These are phyloP conservation scores for Cylas formicarius DNA, from an alignment of 1,140 invertebrate genomes.

Conservation along the genomic window DNA sequence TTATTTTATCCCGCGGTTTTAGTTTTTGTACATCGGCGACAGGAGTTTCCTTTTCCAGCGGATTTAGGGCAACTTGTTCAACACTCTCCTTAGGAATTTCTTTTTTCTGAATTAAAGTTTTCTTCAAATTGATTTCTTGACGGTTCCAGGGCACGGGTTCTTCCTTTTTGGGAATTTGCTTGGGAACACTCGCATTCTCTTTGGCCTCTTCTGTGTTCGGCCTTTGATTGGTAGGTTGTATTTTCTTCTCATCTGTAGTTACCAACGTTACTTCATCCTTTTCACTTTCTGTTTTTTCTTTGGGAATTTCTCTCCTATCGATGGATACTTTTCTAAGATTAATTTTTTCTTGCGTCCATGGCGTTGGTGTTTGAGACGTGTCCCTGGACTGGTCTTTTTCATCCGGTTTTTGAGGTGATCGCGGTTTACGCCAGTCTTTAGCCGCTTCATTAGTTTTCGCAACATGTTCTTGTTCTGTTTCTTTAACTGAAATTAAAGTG, in stretches of 20 bases:
- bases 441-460: too few species aligned
- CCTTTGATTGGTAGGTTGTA: conserved; percentile 16
- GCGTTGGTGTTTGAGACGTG: conserved; percentile 10
- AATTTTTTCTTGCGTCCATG: conserved; percentile 31
- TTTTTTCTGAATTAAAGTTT: conserved; percentile 39
- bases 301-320: conserved; percentile 29
- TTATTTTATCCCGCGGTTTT: too few species aligned
- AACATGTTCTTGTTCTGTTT: too few species aligned
- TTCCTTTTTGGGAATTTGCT: conserved; percentile 19
- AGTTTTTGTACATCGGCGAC: conserved; percentile 23
- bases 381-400: conserved; percentile 3
- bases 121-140: conserved; percentile 43
- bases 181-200: conserved; percentile 15
- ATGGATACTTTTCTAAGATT: conserved; percentile 30
- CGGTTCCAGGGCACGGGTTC: conserved; percentile 41
- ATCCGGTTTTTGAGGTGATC: neutral
- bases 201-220: conserved; percentile 20
- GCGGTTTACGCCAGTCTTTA: conserved; percentile 15
- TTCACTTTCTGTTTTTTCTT: conserved; percentile 29
- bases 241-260: conserved; percentile 12
- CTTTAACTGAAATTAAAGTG: neutral
- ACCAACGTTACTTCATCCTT: conserved; percentile 13
- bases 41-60: conserved; percentile 25
- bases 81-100: conserved; percentile 38
- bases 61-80: conserved; percentile 33